Evolutionary conservation across 2,113 vertebrate species (phyloP).

Genomic region (Lophura nycthemera): DNA sequence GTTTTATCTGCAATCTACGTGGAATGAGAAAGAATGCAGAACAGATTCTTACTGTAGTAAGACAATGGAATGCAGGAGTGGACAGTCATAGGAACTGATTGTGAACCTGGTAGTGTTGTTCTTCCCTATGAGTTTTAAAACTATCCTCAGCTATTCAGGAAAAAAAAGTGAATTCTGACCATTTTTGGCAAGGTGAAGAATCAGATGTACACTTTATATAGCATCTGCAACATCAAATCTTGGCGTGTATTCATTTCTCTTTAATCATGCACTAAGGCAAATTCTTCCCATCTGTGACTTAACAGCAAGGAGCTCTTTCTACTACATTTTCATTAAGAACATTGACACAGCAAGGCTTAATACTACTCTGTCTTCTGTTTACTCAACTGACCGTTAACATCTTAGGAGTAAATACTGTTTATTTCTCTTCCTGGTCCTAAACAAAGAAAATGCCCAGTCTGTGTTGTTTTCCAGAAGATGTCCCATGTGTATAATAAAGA

Average conservation of each 20-base stretch:
- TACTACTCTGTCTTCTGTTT: not conserved
- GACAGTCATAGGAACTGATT: not conserved
- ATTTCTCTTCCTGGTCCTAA: not conserved
- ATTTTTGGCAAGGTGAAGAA: not conserved
- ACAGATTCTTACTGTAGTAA: not conserved
- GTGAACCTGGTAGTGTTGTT: not conserved
- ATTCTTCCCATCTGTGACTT: not conserved
- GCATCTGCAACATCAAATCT: not conserved
- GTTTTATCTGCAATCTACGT: not conserved
- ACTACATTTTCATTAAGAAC: not conserved
- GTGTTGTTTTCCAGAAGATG: not conserved
- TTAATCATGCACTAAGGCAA: not conserved
- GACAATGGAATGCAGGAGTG: not conserved
- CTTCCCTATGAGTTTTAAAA: not conserved
- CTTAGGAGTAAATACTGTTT: rapidly evolving
- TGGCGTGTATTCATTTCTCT: not conserved
- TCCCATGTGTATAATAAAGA: not conserved
- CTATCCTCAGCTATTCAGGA: not conserved
- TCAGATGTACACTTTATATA: not conserved
- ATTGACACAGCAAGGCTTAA: not conserved
- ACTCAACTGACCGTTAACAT: not conserved
- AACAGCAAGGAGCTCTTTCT: not conserved
- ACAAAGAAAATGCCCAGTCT: not conserved
- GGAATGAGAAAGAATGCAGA: not conserved
- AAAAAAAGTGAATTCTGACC: not conserved